A percentile compares a stretch with the other conserved stretches of the same genome.
These are phyloP conservation scores for Drosophila fuyamai DNA, from an alignment of 1,140 invertebrate species.

Conservation along the genomic window DNA sequence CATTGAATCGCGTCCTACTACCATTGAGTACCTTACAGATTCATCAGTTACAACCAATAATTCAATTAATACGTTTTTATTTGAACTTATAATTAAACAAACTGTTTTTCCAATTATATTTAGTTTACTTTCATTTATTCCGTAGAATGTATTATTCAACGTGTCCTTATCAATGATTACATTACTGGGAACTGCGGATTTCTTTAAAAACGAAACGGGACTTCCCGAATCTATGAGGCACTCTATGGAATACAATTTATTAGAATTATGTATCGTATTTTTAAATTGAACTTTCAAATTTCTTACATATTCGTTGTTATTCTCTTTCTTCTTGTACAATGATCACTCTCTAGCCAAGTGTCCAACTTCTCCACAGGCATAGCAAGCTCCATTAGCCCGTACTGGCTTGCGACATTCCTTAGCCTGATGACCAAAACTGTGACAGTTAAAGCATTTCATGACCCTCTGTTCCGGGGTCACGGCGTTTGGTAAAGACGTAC, in stretches of 20 bases:
- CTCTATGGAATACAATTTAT: not conserved
- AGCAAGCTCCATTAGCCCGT: not conserved
- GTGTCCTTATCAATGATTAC: not conserved
- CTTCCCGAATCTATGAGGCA: not conserved
- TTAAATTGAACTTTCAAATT: not conserved
- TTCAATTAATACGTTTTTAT: not conserved
- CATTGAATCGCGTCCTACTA: constrained; percentile 2
- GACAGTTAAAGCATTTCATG: not conserved
- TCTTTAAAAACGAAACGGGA: no score
- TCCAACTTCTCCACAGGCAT: not conserved
- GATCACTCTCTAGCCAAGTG: not conserved
- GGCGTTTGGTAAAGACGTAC: not conserved
- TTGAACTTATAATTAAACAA: not conserved
- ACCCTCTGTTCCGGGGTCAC: not conserved
- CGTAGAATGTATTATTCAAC: not conserved
- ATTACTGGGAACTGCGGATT: not conserved
- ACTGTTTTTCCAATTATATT: not conserved
- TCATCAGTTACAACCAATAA: not conserved
- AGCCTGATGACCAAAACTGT: not conserved
- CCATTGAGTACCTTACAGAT: not conserved
- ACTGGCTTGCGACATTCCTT: not conserved
- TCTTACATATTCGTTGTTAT: not conserved
- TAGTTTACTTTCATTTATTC: not conserved
- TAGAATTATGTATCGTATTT: not conserved
- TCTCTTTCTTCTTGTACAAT: constrained; percentile 1